Evolutionary conservation across 2,797 vertebrate genomes (phyloP), one percentile per base, ranked within the genome.

Genomic region (Phyllotis vaccarum): DNA sequence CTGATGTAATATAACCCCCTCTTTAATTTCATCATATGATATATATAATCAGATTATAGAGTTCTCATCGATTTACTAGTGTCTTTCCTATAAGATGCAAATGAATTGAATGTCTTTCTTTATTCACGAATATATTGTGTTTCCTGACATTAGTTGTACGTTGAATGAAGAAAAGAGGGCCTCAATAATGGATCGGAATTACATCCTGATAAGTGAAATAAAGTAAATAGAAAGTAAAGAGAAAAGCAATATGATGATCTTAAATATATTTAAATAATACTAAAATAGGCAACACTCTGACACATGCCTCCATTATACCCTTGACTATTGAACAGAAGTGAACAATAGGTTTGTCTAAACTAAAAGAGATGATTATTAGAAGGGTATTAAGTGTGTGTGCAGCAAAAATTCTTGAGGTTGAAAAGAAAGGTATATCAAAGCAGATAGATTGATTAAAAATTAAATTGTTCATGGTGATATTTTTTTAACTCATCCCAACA

Each of bases 291-390:
- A 91, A 86, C 60, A 43, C 29, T 5, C 66, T 87, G 75, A 64
- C 1, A 19, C 4, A 46, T 14, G 21, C 83, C 19, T 88, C 49
- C 87, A 17, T 81, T 64, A 54, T 6, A 90, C 40, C 37, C 68
- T 80, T 95, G 49, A 75, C 31, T 24, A n/a, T 58, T 79, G n/a
- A 83, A 89, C 12, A 86, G 31, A 79, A 60, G 6, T 92, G 56
- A 95, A 79, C 31, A 70, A 56, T 12, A 85, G 21, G 3, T 14
- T 88, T 43, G 66, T 27, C 9, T 46, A 62, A 81, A 85, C 82
- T 66, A 60, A 86, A 76, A 86, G 17, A 83, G 3, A 64, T 70
- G 21, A 81, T 62, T 7, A n/a, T 21, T 2, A 5, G 22, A 90
- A 78, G 27, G 2, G 21, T 68, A 78, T 1, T 58, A 62, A 64